phyloP scores from a whole-genome alignment of 2,113 vertebrate genomes.

The Pterocles orientalis region DNA sequence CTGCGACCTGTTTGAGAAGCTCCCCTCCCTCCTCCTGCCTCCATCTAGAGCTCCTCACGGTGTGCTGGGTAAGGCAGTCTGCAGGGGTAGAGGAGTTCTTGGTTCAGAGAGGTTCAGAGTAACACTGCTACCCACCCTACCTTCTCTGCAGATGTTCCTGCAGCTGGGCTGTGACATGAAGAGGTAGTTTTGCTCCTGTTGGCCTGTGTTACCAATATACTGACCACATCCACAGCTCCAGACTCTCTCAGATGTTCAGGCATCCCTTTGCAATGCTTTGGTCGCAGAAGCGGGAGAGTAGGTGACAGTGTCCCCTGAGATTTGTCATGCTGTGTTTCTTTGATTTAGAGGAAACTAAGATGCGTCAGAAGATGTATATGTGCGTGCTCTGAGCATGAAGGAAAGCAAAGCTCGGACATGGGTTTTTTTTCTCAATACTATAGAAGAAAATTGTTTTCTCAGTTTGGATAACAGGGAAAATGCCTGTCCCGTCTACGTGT shows the following conservation, averaged over 20 bases:
- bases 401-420: background rate
- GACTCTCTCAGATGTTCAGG: background rate
- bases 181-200: background rate
- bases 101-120: background rate
- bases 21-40: fast-evolving
- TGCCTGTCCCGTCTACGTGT: background rate
- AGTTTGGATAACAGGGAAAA: background rate
- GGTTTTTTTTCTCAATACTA: background rate
- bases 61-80: background rate
- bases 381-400: background rate
- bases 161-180: background rate
- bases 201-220: background rate
- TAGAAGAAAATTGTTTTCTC: background rate
- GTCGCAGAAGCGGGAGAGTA: background rate
- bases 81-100: background rate
- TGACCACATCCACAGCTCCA: background rate
- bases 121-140: background rate
- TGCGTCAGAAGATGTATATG: background rate
- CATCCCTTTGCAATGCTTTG: background rate
- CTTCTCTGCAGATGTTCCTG: background rate
- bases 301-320: background rate
- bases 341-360: background rate
- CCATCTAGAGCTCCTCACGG: background rate
- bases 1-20: background rate
- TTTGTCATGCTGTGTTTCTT: background rate